phyloP scores from a whole-genome alignment of 1,140 invertebrate genomes.

The Watersipora subatra region DNA sequence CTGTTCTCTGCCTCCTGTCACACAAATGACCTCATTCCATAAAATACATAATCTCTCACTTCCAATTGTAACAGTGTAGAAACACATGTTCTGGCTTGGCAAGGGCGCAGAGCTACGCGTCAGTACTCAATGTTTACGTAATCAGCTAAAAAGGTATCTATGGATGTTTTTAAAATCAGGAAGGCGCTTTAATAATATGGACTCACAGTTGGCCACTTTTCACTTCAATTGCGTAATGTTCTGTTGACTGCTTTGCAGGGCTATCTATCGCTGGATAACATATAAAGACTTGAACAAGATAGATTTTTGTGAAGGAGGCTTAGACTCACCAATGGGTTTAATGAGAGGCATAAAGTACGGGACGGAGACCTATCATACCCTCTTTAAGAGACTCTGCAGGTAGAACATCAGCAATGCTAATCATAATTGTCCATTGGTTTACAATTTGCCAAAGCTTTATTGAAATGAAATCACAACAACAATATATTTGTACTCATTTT shows the following conservation, averaged over 20 bases:
- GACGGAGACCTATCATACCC: constrained; percentile 95
- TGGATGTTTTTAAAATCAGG: too few relatives aligned
- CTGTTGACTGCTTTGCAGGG: constrained; percentile 49
- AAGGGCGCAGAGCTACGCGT: not conserved
- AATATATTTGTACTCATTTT: not conserved
- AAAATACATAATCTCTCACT: constrained; percentile 25
- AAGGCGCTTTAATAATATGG: too few relatives aligned
- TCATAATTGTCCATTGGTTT: not conserved
- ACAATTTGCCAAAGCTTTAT: not conserved
- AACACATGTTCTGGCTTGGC: constrained; percentile 17
- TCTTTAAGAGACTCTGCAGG: constrained; percentile 77
- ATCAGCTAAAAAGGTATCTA: too few relatives aligned
- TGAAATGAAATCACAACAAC: not conserved
- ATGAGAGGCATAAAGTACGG: constrained; percentile 94
- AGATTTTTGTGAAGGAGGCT: constrained; percentile 59
- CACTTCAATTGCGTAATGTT: too few relatives aligned
- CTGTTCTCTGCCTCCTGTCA: constrained; percentile 28
- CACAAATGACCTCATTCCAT: constrained; percentile 18
- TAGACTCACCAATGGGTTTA: constrained; percentile 85
- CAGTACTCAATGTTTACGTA: too few relatives aligned
- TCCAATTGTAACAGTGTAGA: constrained; percentile 24
- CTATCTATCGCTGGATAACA: constrained; percentile 98
- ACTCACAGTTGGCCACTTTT: too few relatives aligned
- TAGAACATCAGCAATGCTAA: too few relatives aligned
- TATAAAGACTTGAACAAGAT: constrained; percentile 97